Conservation (phyloP, 1,140 invertebrate genomes). For the Micrasema minimum region DNA sequence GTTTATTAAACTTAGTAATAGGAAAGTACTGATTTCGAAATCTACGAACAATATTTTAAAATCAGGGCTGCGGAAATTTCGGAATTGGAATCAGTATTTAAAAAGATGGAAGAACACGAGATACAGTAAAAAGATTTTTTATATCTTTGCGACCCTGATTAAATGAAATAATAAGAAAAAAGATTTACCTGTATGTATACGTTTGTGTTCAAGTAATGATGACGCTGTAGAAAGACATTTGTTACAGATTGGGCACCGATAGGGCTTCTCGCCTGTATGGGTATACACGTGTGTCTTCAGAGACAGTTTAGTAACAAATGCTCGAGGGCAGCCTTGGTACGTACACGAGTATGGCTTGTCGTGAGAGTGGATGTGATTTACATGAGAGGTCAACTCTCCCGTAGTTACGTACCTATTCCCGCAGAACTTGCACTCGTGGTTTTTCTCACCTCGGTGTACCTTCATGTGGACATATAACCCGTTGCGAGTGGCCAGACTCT, state of each 20-base stretch:
- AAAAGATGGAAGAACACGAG: too few species aligned
- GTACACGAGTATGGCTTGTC: conserved; percentile 69
- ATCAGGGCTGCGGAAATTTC: too few species aligned
- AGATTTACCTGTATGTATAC: conserved; percentile 49
- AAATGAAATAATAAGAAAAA: too few species aligned
- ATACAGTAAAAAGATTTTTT: too few species aligned
- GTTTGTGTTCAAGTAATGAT: conserved; percentile 47
- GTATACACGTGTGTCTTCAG: conserved; percentile 55
- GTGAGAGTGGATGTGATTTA: conserved; percentile 64
- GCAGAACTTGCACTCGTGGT: conserved; percentile 49
- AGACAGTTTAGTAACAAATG: conserved; percentile 50
- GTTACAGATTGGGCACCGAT: conserved; percentile 69
- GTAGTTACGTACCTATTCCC: conserved; percentile 56
- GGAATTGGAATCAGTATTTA: too few species aligned
- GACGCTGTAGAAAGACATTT: conserved; percentile 56
- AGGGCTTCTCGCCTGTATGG: conserved; percentile 71
- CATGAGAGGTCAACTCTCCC: conserved; percentile 59
- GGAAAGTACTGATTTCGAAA: too few species aligned
- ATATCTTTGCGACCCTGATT: too few species aligned
- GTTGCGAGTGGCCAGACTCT: conserved; percentile 58
- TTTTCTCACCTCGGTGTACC: conserved; percentile 50
- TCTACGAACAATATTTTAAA: too few species aligned
- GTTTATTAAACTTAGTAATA: too few species aligned
- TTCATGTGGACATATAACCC: conserved; percentile 52
- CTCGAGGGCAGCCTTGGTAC: conserved; percentile 43